Conservation (phyloP, 2,888 invertebrate species). For the Tetragonula carbonaria region DNA sequence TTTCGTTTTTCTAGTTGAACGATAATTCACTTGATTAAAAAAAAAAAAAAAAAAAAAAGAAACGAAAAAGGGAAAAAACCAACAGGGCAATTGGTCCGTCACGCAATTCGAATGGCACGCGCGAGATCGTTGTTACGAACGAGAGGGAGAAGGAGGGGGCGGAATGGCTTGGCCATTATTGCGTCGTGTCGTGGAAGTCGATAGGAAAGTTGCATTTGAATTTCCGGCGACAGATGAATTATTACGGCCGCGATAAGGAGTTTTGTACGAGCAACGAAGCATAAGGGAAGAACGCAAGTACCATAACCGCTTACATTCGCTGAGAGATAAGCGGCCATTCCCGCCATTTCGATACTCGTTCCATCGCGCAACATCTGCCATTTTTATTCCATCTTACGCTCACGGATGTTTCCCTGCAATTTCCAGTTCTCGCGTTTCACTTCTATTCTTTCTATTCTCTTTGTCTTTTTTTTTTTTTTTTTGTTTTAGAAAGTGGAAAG, state of each 20-base stretch:
- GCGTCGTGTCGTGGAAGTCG: conserved; percentile 27
- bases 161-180: conserved; percentile 17
- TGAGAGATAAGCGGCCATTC: conserved; percentile 37
- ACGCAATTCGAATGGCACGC: conserved; percentile 3
- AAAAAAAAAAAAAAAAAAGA: too few relatives aligned
- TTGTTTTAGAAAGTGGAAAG: too few relatives aligned
- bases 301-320: conserved; percentile 45
- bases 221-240: conserved; percentile 41
- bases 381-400: not conserved
- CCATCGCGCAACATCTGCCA: not conserved
- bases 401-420: not conserved
- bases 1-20: not conserved
- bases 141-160: not conserved
- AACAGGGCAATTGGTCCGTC: not conserved
- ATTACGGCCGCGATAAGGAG: conserved; percentile 37
- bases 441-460: not conserved
- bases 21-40: not conserved
- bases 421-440: not conserved
- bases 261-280: conserved; percentile 30
- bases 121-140: not conserved
- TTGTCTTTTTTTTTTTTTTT: too few relatives aligned
- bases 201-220: conserved; percentile 33
- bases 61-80: too few relatives aligned
- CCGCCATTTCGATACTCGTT: conserved; percentile 18
- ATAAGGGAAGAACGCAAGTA: conserved; percentile 25